A percentile compares a stretch with the other conserved stretches of the same genome.
These are phyloP conservation scores for Myzus persicae DNA, from an alignment of 1,140 invertebrate genomes.

Conservation along the genomic window DNA sequence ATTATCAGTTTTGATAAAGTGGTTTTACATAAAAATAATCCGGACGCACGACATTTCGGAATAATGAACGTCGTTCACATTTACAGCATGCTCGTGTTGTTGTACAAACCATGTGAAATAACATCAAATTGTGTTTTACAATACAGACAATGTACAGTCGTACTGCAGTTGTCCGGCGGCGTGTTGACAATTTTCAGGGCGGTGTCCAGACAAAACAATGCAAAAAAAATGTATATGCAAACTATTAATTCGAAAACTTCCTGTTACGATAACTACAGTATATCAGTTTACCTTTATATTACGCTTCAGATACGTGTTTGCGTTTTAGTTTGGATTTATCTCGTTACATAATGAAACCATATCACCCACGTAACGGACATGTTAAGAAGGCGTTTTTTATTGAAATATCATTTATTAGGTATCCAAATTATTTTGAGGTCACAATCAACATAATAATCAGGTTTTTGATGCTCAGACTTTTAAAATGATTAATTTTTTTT, in stretches of 20 bases:
- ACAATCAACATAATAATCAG: neutral
- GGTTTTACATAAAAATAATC: neutral
- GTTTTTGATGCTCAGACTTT: neutral
- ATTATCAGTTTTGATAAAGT: neutral
- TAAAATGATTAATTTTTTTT: neutral
- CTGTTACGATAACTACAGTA: neutral
- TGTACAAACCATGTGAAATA: neutral
- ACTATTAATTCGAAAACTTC: slow-evolving; percentile 31
- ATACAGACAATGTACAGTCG: neutral
- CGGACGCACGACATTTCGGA: neutral
- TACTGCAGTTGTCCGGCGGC: neutral
- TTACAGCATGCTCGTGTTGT: neutral
- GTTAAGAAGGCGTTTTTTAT: neutral
- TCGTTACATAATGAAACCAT: neutral
- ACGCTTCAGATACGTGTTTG: neutral
- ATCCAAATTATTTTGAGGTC: neutral
- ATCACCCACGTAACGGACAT: neutral
- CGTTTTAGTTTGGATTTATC: slow-evolving; percentile 1
- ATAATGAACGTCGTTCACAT: neutral
- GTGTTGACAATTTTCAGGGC: slow-evolving; percentile 38
- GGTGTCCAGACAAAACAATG: slow-evolving; percentile 38
- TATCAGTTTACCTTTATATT: slow-evolving; percentile 27
- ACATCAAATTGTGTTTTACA: slow-evolving; percentile 9
- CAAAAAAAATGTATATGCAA: neutral
- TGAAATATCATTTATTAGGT: neutral